These are phyloP conservation scores for Drosophila fungiperda DNA, from an alignment of 2,888 invertebrate genomes.

Conservation along the genomic window DNA sequence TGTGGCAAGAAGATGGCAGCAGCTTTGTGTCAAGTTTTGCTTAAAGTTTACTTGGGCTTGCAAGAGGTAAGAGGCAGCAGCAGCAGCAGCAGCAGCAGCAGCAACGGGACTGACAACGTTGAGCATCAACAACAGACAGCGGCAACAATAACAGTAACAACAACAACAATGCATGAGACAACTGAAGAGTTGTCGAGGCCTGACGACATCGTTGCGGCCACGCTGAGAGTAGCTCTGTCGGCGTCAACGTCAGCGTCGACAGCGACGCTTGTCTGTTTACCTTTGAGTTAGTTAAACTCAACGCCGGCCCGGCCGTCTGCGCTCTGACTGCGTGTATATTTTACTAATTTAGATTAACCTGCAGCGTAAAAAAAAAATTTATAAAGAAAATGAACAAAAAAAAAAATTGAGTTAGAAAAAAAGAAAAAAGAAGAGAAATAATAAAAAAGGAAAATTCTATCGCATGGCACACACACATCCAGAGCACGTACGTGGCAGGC, in stretches of 20 bases:
- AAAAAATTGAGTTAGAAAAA: slow-evolving; percentile 22
- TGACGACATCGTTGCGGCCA: slow-evolving; percentile 58
- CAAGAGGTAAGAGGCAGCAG: slow-evolving; percentile 34
- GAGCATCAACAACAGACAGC: slow-evolving; percentile 35
- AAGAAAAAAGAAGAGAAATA: slow-evolving; percentile 1
- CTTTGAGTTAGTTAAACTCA: slow-evolving; percentile 77
- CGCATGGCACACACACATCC: slow-evolving; percentile 67
- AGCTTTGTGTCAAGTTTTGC: slow-evolving; percentile 75
- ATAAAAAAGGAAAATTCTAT: slow-evolving; percentile 62
- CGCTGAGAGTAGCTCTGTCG: slow-evolving; percentile 31
- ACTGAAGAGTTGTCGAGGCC: slow-evolving; percentile 74
- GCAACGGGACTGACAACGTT: slow-evolving; percentile 43
- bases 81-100: slow-evolving; percentile 17
- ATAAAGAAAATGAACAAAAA: slow-evolving; percentile 1
- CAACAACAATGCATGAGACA: slow-evolving; percentile 34
- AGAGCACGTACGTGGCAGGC: slow-evolving; percentile 69
- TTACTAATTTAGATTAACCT: slow-evolving; percentile 83
- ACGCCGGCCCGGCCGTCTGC: slow-evolving; percentile 33
- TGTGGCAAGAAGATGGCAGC: slow-evolving; percentile 15
- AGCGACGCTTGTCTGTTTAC: slow-evolving; percentile 66
- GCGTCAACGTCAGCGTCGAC: slow-evolving; percentile 15
- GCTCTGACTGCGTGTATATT: slow-evolving; percentile 67
- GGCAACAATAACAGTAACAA: slow-evolving; percentile 24
- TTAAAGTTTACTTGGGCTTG: slow-evolving; percentile 71
- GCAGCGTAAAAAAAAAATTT: slow-evolving; percentile 54